Conservation (phyloP, 2,888 invertebrate genomes). For the Rhagophthalmus giganteus region DNA sequence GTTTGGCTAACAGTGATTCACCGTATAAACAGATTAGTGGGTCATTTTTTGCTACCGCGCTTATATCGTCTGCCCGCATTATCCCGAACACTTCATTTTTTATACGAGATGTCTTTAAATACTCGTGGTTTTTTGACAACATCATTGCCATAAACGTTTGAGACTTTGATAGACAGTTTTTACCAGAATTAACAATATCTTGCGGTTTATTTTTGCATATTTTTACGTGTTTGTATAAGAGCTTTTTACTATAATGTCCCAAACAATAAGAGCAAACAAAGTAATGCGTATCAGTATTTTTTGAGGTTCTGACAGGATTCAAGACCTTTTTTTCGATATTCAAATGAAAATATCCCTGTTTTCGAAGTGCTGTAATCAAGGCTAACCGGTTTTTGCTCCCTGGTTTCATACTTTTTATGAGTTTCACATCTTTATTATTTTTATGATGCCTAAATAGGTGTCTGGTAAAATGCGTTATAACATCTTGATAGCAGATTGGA, state of each 20-base stretch:
- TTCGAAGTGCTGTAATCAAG: constrained; percentile 17
- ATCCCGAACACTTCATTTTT: constrained; percentile 18
- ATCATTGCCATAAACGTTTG: constrained; percentile 17
- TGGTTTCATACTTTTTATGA: constrained; percentile 12
- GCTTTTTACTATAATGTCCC: constrained; percentile 18
- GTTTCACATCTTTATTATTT: constrained; percentile 13
- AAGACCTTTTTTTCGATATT: constrained; percentile 18
- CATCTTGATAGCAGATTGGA: constrained; percentile 22
- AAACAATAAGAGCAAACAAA: constrained; percentile 21
- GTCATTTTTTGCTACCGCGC: constrained; percentile 13
- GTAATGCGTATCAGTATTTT: constrained; percentile 15
- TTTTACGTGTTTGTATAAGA: constrained; percentile 16
- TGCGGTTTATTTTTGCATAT: constrained; percentile 8
- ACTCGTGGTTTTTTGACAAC: constrained; percentile 9
- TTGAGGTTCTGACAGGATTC: constrained; percentile 21
- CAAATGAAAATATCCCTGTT: constrained; percentile 27
- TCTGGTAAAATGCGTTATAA: constrained; percentile 16
- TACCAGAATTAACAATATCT: background rate
- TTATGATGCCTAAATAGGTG: constrained; percentile 18
- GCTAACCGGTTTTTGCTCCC: constrained; percentile 20
- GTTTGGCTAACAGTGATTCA: constrained; percentile 15
- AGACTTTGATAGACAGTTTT: constrained; percentile 8
- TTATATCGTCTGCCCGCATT: constrained; percentile 21
- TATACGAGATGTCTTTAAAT: constrained; percentile 15
- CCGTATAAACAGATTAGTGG: constrained; percentile 21